These are phyloP conservation scores for Liposcelis brunnea DNA, from an alignment of 2,888 invertebrate genomes.

Conservation along the genomic window DNA sequence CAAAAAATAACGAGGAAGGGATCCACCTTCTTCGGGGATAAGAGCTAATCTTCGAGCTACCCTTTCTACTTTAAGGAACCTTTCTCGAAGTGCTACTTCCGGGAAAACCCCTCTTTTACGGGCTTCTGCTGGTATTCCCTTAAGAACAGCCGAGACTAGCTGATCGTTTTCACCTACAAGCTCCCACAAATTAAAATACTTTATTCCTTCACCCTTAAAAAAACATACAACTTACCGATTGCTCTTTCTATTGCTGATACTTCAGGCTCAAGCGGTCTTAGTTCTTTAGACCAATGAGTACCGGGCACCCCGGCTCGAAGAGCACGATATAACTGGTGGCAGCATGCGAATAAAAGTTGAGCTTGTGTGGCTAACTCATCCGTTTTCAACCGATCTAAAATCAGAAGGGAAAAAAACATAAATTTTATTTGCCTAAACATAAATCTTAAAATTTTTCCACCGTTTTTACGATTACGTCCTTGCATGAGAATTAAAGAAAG, in stretches of 20 bases:
- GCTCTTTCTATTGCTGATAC: slow-evolving; percentile 56
- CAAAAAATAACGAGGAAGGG: slow-evolving; percentile 61
- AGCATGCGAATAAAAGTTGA: slow-evolving; percentile 86
- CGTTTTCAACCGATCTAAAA: slow-evolving; percentile 47
- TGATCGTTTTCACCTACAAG: slow-evolving; percentile 50
- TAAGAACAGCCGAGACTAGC: slow-evolving; percentile 58
- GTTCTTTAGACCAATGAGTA: slow-evolving; percentile 34
- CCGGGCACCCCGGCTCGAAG: slow-evolving; percentile 45
- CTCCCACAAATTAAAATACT: neutral
- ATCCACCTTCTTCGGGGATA: slow-evolving; percentile 76
- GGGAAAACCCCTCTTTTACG: slow-evolving; percentile 69
- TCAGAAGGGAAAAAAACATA: slow-evolving; percentile 1
- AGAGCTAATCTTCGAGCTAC: slow-evolving; percentile 71
- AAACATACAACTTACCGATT: slow-evolving; percentile 38
- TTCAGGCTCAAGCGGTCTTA: slow-evolving; percentile 47
- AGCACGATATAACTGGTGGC: slow-evolving; percentile 66
- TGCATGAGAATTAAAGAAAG: no score
- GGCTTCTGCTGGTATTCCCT: slow-evolving; percentile 61
- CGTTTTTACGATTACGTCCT: no score
- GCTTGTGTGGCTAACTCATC: slow-evolving; percentile 61
- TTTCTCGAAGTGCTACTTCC: slow-evolving; percentile 66
- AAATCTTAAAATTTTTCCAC: neutral
- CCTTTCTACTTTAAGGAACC: slow-evolving; percentile 66
- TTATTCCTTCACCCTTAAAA: slow-evolving; percentile 7
- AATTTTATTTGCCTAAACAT: slow-evolving; percentile 7